Percentiles rank a stretch among this genome's conserved stretches.
Evolutionary conservation across 2,888 invertebrate genomes (phyloP).

Genomic region (Oscheius sp.): DNA sequence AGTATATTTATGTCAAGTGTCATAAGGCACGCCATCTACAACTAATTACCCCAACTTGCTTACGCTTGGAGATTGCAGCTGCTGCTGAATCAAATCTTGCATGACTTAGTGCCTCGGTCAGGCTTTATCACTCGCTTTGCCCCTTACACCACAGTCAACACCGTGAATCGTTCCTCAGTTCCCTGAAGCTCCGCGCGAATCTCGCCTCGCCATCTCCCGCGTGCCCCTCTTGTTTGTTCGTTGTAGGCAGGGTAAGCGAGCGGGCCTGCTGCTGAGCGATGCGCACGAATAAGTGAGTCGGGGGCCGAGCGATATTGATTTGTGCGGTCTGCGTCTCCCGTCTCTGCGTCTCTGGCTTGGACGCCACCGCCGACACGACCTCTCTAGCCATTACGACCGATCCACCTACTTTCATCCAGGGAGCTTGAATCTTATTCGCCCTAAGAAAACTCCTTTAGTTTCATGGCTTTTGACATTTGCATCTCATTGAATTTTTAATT

Average conservation of each 20-base stretch:
- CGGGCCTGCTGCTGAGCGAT: conserved; percentile 23
- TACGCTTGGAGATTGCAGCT: too few species aligned
- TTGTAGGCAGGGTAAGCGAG: conserved; percentile 31
- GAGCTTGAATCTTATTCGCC: too few species aligned
- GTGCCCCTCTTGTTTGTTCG: conserved; percentile 26
- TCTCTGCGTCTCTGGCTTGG: too few species aligned
- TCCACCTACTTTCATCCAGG: conserved; percentile 26
- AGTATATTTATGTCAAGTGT: too few species aligned
- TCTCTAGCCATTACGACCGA: conserved; percentile 31
- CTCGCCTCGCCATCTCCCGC: conserved; percentile 1
- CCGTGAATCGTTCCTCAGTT: neutral
- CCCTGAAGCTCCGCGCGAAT: conserved; percentile 4
- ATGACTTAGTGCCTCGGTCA: too few species aligned
- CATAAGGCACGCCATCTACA: too few species aligned
- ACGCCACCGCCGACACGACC: conserved; percentile 32
- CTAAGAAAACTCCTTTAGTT: too few species aligned
- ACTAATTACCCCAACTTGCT: too few species aligned
- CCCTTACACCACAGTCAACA: too few species aligned
- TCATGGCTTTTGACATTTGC: neutral
- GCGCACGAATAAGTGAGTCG: conserved; percentile 37
- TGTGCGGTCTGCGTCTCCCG: too few species aligned
- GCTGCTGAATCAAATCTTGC: too few species aligned
- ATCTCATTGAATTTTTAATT: neutral
- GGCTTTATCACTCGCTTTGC: too few species aligned
- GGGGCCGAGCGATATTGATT: conserved; percentile 37